A percentile compares a stretch with the other conserved stretches of the same genome.
These are phyloP conservation scores for Blastobasis adustella DNA, from an alignment of 2,888 invertebrate genomes.

Conservation along the genomic window DNA sequence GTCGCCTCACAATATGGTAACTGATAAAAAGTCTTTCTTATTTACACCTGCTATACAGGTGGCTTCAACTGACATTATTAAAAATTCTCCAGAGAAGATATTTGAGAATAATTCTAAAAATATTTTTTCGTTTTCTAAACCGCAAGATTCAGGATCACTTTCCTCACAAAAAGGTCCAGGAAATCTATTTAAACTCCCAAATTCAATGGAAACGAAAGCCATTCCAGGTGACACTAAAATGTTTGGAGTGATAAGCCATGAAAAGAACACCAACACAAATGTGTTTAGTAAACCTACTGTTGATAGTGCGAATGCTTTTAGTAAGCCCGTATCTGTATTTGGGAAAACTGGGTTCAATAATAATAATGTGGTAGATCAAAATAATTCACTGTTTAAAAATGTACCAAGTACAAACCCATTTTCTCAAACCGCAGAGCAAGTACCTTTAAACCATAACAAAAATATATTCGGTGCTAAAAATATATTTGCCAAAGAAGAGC, in stretches of 20 bases:
- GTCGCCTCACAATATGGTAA: conserved; percentile 14
- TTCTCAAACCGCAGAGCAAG: conserved; percentile 8
- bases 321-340: conserved; percentile 23
- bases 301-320: conserved; percentile 11
- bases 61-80: conserved; percentile 40
- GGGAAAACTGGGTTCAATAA: conserved; percentile 10
- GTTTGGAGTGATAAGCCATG: background rate
- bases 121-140: conserved; percentile 57
- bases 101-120: conserved; percentile 33
- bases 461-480: conserved; percentile 16
- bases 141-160: conserved; percentile 34
- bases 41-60: conserved; percentile 59
- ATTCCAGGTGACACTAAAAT: background rate
- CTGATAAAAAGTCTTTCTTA: conserved; percentile 35
- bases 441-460: conserved; percentile 2
- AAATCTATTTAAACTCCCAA: background rate
- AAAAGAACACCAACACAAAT: conserved; percentile 2
- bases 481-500: conserved; percentile 6
- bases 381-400: conserved; percentile 19
- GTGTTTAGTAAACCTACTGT: conserved; percentile 16
- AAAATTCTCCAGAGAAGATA: conserved; percentile 45
- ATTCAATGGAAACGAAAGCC: background rate
- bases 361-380: conserved; percentile 11
- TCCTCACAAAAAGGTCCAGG: conserved; percentile 16
- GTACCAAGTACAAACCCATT: conserved; percentile 23